These are phyloP conservation scores for Ommatoiulus sabulosus DNA, from an alignment of 2,888 invertebrate genomes.

Conservation along the genomic window DNA sequence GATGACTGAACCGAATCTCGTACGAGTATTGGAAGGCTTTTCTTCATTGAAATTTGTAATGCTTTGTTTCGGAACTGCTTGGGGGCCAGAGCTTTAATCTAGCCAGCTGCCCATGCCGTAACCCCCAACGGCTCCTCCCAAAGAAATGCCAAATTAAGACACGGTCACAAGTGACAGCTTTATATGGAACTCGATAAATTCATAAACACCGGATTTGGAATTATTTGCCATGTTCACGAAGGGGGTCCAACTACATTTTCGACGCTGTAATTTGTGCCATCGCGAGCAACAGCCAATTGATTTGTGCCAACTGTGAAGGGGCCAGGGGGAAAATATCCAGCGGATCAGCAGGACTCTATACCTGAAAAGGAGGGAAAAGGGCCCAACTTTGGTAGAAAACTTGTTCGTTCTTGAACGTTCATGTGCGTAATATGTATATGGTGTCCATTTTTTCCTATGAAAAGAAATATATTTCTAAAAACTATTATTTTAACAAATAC, in stretches of 20 bases:
- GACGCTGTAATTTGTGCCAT: conserved; percentile 19
- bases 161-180: conserved; percentile 34
- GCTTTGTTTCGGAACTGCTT: conserved; percentile 34
- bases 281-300: conserved; percentile 26
- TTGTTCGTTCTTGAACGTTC: too few relatives aligned
- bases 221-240: conserved; percentile 7
- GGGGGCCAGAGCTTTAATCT: neutral
- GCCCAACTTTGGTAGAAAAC: too few relatives aligned
- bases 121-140: conserved; percentile 19
- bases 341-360: neutral
- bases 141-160: conserved; percentile 34
- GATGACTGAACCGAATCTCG: neutral
- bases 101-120: conserved; percentile 32
- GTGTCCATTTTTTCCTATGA: too few relatives aligned
- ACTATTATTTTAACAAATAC: too few relatives aligned
- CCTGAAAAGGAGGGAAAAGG: neutral
- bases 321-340: too few relatives aligned
- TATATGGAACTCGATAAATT: conserved; percentile 28
- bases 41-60: conserved; percentile 18
- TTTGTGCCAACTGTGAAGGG: conserved; percentile 15
- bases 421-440: too few relatives aligned
- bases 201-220: conserved; percentile 34
- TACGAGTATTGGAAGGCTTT: neutral
- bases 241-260: conserved; percentile 14
- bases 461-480: too few relatives aligned